Evolutionary conservation across 2,113 vertebrate species (phyloP).

Genomic region (Chaenocephalus aceratus): DNA sequence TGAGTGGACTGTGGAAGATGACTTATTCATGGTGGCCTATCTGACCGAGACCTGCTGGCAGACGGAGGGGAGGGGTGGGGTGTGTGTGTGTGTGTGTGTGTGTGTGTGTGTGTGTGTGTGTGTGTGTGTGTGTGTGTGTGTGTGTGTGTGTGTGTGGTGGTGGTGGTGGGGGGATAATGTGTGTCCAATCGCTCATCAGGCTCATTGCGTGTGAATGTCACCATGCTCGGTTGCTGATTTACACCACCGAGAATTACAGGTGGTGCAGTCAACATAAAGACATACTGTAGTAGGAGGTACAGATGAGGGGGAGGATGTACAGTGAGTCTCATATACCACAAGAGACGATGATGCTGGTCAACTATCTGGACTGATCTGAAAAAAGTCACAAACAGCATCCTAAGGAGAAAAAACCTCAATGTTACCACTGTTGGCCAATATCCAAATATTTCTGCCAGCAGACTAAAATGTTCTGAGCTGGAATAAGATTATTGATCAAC

Average conservation of each 20-base stretch:
- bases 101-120: neutral
- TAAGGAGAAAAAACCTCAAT: neutral
- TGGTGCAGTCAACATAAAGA: constrained; percentile 20
- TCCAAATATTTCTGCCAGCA: neutral
- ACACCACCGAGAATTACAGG: constrained; percentile 29
- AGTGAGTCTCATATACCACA: neutral
- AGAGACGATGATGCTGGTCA: neutral
- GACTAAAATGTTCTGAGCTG: neutral
- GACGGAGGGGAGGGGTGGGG: neutral
- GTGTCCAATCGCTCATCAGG: constrained; percentile 36
- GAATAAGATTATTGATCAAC: neutral
- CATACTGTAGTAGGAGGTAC: neutral
- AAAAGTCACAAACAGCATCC: neutral
- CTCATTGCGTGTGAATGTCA: constrained; percentile 54
- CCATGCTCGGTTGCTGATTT: constrained; percentile 37
- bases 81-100: neutral
- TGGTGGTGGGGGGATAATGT: neutral
- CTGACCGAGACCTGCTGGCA: constrained; percentile 40
- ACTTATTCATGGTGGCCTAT: constrained; percentile 74
- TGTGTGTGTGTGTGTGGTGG: neutral
- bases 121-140: neutral
- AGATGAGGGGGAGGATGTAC: neutral
- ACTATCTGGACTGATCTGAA: neutral
- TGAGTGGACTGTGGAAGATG: constrained; percentile 56
- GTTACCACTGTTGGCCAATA: neutral